Base-by-base conservation (phyloP, 2,797 vertebrate species). In the Threskiornis aethiopicus region DNA sequence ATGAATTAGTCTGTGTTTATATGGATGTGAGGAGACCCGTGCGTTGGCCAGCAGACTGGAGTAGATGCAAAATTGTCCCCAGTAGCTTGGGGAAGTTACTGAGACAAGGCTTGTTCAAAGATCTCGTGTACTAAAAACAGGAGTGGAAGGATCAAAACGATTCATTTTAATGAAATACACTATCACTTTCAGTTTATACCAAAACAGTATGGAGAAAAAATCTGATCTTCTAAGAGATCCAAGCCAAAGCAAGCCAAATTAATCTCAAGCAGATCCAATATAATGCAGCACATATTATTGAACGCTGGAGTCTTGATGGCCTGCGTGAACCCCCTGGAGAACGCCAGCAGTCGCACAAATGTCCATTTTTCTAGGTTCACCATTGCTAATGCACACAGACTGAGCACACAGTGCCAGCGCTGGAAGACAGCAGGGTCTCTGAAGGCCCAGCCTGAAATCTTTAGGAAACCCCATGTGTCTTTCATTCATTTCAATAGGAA, bases 401-500 rank as follows among this genome's bases (percentile, higher is more conserved):
- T 1, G 11, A 94, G 77, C 65, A 42, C 59, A 31, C 49, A 8
- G 71, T 2, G 61, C 92, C 71, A 42, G 72, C 2, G 16, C 82
- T 95, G 79, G 55, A 70, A 94, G 85, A 71, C 54, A 4, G 58
- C 73, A 59, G 47, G 55, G 89, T 97, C 96, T 97, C 96, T 81
- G 85, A 88, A 95, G 96, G 64, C 95, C 84, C 87, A 86, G 90
- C 54, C 72, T 92, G 91, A 88, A 92, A 93, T 92, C 58, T 88
- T 94, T 33, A 87, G 91, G 94, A 97, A 96, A 91, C 93, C 97
- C 92, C 97, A 86, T 91, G 96, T 93, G 95, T 77, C 77, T 94
- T 90, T 78, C 96, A 96, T 97, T 96, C 92, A 96, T 95, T 97
- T 96, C 96, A 87, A 69, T 66, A 93, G 93, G 87, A 94, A 87